These are phyloP conservation scores for Agriopis marginaria DNA, from an alignment of 2,888 invertebrate genomes.

Conservation along the genomic window DNA sequence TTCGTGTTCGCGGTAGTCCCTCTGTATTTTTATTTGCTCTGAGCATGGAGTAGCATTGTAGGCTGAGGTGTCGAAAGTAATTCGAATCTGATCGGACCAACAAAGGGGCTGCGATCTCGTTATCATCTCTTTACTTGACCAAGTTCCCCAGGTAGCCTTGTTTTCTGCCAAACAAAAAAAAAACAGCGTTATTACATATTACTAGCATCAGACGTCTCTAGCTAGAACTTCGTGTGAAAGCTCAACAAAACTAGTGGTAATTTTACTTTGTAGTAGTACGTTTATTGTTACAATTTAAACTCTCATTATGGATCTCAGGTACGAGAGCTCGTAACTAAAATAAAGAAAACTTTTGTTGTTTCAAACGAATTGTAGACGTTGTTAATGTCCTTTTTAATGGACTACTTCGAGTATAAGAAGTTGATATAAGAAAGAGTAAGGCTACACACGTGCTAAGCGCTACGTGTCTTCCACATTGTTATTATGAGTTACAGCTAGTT, in stretches of 20 bases:
- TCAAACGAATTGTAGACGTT: constrained; percentile 26
- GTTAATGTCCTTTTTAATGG: constrained; percentile 28
- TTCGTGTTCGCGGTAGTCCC: no score
- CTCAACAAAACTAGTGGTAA: constrained; percentile 1
- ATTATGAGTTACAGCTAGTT: not conserved
- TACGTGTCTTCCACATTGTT: not conserved
- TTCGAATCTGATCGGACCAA: no score
- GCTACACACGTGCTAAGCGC: not conserved
- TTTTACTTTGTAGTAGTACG: constrained; percentile 8
- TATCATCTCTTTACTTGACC: no score
- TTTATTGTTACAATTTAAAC: constrained; percentile 21
- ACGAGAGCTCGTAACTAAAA: constrained; percentile 25
- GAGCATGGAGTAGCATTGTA: no score
- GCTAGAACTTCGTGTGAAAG: no score
- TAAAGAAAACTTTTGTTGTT: constrained; percentile 33
- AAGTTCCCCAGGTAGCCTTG: no score
- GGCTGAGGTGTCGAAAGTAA: no score
- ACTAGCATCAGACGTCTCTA: no score
- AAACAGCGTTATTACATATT: no score
- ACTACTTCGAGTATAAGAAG: constrained; percentile 6
- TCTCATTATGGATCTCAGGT: constrained; percentile 22
- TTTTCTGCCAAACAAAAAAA: no score
- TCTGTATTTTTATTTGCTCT: no score
- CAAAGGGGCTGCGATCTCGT: no score
- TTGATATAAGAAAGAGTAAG: not conserved